These are phyloP conservation scores for Larimichthys crocea DNA, from an alignment of 2,113 vertebrate genomes.

Conservation along the genomic window DNA sequence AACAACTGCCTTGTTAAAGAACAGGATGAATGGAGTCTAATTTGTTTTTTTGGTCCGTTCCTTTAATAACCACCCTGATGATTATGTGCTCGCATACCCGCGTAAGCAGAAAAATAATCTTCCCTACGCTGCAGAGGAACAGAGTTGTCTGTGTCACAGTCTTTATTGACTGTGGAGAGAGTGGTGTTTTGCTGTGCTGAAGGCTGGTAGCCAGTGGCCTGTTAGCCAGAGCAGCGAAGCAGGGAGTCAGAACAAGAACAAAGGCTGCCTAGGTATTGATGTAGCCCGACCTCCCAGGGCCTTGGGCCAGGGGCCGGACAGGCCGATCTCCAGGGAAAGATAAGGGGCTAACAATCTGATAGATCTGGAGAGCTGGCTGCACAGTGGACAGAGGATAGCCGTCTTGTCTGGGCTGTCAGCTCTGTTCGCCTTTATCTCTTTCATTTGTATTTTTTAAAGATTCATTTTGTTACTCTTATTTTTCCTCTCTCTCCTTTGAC, in stretches of 20 bases:
- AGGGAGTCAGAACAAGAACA: constrained; percentile 78
- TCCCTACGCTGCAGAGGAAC: neutral
- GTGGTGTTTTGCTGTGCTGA: constrained; percentile 40
- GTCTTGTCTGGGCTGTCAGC: constrained; percentile 41
- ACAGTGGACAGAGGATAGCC: constrained; percentile 49
- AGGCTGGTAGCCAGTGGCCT: constrained; percentile 59
- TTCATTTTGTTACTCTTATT: constrained; percentile 27
- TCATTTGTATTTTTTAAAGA: constrained; percentile 47
- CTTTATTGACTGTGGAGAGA: constrained; percentile 59
- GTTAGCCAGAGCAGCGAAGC: constrained; percentile 72
- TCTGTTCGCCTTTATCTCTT: constrained; percentile 46
- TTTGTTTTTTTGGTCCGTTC: neutral
- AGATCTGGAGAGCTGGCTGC: constrained; percentile 59
- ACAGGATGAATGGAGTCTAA: neutral
- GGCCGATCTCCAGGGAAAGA: constrained; percentile 72
- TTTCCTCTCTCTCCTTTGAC: constrained; percentile 5
- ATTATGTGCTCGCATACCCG: constrained; percentile 10
- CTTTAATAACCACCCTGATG: constrained; percentile 7
- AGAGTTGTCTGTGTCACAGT: constrained; percentile 49
- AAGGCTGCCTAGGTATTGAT: constrained; percentile 73
- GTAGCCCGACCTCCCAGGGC: constrained; percentile 67
- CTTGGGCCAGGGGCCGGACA: constrained; percentile 60
- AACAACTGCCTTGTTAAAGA: neutral
- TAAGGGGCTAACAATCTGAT: constrained; percentile 75
- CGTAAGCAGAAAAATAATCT: constrained; percentile 11